phyloP scores from a whole-genome alignment of 2,888 invertebrate genomes.

The Drosophila pseudotalamancana region DNA sequence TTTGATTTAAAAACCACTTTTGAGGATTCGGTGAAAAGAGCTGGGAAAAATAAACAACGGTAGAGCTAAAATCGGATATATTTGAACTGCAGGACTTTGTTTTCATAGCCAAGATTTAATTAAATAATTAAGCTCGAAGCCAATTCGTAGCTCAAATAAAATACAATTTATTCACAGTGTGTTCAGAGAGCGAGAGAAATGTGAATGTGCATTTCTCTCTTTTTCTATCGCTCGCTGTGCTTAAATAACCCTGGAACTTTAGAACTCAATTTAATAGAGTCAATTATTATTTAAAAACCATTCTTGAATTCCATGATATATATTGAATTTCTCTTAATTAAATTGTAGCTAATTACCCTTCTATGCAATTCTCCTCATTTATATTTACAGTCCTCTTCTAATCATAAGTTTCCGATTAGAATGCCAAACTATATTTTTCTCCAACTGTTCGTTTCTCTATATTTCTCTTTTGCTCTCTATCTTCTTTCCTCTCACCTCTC shows the following conservation, averaged over 20 bases:
- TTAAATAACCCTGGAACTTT: too few relatives aligned
- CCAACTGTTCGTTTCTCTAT: too few relatives aligned
- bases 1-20: conserved; percentile 1
- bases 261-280: too few relatives aligned
- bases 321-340: too few relatives aligned
- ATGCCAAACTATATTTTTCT: background rate
- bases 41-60: background rate
- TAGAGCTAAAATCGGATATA: background rate
- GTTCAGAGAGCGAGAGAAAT: too few relatives aligned
- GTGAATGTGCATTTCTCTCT: too few relatives aligned
- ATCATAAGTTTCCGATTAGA: too few relatives aligned
- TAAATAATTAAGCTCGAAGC: background rate
- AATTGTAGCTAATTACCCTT: background rate
- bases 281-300: too few relatives aligned
- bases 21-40: background rate
- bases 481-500: background rate
- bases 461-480: background rate
- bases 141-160: background rate
- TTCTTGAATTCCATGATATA: too few relatives aligned
- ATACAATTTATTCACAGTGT: too few relatives aligned
- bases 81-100: background rate
- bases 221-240: too few relatives aligned
- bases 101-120: conserved; percentile 1
- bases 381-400: too few relatives aligned
- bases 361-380: background rate